phyloP scores from a whole-genome alignment of 2,888 invertebrate genomes.

The Exocentrus adspersus region DNA sequence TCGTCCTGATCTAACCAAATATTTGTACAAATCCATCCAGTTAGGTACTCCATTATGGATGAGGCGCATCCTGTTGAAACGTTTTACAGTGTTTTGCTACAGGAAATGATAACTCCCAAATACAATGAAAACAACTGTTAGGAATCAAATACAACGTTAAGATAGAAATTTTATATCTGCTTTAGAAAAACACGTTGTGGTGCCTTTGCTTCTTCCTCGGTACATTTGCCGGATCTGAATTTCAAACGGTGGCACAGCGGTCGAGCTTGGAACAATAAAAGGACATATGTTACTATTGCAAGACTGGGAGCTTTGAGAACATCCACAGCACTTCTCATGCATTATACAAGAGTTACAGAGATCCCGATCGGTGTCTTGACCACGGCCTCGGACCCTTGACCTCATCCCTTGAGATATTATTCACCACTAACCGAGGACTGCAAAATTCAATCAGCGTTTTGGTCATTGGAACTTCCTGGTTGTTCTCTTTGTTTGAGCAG shows the following conservation, averaged over 20 bases:
- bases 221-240: constrained; percentile 14
- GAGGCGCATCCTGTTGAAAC: not conserved
- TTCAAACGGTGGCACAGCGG: constrained; percentile 19
- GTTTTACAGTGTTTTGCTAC: no score
- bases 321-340: constrained; percentile 21
- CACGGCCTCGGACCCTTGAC: constrained; percentile 46
- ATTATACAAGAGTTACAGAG: constrained; percentile 29
- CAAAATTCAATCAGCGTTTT: constrained; percentile 37
- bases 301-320: constrained; percentile 10
- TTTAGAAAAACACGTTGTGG: constrained; percentile 13
- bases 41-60: not conserved
- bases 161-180: constrained; percentile 10
- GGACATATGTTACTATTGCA: constrained; percentile 28
- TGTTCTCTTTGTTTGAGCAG: no score
- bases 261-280: constrained; percentile 27
- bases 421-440: constrained; percentile 40
- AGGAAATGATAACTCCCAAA: not conserved
- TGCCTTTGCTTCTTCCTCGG: not conserved
- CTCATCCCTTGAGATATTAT: constrained; percentile 44
- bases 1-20: no score
- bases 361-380: constrained; percentile 24
- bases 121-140: not conserved
- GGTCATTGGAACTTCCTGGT: no score
- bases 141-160: not conserved
- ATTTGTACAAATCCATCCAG: no score